Evolutionary conservation across 2,888 invertebrate species (phyloP), one percentile per base, ranked within the genome.

Genomic region (Podotricha telesiphe): DNA sequence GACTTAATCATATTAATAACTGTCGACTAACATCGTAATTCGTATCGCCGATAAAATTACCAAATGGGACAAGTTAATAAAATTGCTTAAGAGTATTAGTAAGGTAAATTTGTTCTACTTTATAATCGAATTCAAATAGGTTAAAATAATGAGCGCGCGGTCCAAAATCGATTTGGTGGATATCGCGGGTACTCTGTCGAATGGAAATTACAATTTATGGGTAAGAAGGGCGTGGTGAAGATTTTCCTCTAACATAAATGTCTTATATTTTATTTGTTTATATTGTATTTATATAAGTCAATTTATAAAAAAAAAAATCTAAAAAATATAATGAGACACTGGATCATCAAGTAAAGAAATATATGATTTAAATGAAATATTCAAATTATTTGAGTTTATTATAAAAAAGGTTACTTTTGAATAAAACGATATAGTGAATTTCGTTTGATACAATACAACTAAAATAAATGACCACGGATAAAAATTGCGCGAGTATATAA

Each of bases 401-500:
- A 51, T 22, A 6, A 48, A 13, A 19, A 59, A 17, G 10, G 50
- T 51, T 67, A 42, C 19, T 28, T 61, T 61, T 34, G 28, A 61
- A 61, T 61, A 45, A 59, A 28, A 28, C 28, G 34, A 51, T 45
- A 15, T 19, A 47, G 48, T 10, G 37, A 19, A 47, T 37, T 28
- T 20, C 22, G 56, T 59, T 40, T 64, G 69, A 68, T 69, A 67
- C 66, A 64, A 58, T 50, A 59, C 19, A 71, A 80, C 82, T 63
- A 74, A 78, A 78, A 78, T 78, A 77, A 75, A 73, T 62, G 68
- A 62, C 69, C 69, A 70, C 73, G 74, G 74, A 80, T 78, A 78
- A 76, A 77, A 78, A 80, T 74, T 75, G 72, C 76, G 77, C 76
- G 74, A 76, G 80, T 80, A 79, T 82, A 83, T 79, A 80, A 83